phyloP scores from a whole-genome alignment of 2,113 vertebrate genomes.

The Gorsachius goisagi region DNA sequence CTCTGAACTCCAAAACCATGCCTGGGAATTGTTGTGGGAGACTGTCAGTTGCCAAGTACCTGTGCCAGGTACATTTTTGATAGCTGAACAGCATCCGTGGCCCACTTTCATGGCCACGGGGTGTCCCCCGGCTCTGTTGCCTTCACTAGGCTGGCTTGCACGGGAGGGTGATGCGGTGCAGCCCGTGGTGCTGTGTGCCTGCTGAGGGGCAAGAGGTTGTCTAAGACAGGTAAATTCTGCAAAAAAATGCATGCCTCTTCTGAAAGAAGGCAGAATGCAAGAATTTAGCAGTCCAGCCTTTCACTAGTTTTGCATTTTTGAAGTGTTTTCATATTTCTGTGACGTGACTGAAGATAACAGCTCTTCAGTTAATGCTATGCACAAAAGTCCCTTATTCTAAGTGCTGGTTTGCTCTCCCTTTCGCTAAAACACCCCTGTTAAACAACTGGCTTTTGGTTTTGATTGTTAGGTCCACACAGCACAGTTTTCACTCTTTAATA shows the following conservation, averaged over 20 bases:
- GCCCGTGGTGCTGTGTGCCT: neutral
- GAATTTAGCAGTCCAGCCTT: neutral
- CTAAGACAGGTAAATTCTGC: neutral
- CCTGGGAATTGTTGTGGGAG: fast-evolving
- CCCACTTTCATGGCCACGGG: fast-evolving
- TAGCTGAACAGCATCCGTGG: neutral
- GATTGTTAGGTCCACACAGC: neutral
- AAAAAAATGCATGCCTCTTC: neutral
- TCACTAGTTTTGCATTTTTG: neutral
- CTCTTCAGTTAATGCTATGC: neutral
- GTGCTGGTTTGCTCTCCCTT: neutral
- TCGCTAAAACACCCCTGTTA: neutral
- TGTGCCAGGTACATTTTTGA: neutral
- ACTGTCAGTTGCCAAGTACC: neutral
- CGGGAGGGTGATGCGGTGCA: neutral
- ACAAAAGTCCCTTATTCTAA: neutral
- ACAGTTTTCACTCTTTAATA: neutral
- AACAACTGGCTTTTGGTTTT: neutral
- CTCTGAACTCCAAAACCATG: neutral
- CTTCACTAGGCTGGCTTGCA: fast-evolving
- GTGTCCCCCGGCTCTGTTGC: neutral
- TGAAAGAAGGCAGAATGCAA: neutral
- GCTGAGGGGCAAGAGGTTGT: neutral
- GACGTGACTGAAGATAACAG: neutral
- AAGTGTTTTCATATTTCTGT: neutral